Percentiles rank a stretch among this genome's conserved stretches.
Evolutionary conservation across 2,113 vertebrate genomes (phyloP).

Genomic region (Psophia crepitans): DNA sequence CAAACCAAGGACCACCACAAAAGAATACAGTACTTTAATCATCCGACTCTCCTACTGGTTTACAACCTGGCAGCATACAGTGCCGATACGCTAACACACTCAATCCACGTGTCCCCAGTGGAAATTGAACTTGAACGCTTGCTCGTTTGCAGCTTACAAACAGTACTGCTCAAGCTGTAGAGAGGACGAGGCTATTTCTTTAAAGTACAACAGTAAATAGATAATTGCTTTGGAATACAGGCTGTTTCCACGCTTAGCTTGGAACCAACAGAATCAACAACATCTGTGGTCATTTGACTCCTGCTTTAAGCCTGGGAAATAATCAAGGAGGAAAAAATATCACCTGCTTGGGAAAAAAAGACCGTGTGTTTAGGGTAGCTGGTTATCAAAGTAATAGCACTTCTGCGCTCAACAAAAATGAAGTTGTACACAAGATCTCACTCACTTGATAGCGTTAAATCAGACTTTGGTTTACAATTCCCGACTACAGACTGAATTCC

Average conservation of each 20-base stretch:
- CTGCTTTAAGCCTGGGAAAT: background rate
- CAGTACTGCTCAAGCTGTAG: background rate
- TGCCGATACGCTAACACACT: background rate
- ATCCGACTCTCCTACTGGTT: slow-evolving; percentile 27
- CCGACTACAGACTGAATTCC: background rate
- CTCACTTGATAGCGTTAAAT: background rate
- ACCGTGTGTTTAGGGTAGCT: background rate
- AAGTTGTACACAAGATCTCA: background rate
- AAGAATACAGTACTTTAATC: background rate
- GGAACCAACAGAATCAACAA: background rate
- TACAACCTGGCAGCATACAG: slow-evolving; percentile 28
- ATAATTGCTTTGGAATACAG: background rate
- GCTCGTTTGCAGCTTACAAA: slow-evolving; percentile 17
- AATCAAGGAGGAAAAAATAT: background rate
- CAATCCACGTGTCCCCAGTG: slow-evolving; percentile 1
- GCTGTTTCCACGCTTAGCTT: background rate
- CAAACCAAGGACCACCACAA: background rate
- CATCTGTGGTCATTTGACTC: background rate
- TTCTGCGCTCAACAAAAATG: background rate
- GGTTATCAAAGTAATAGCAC: background rate
- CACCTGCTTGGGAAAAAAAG: background rate
- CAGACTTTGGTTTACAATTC: background rate
- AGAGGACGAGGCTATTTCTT: background rate
- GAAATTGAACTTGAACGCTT: slow-evolving; percentile 34
- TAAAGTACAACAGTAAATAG: background rate